Evolutionary conservation across 2,888 invertebrate genomes (phyloP).

Genomic region (Tiliacea citrago): DNA sequence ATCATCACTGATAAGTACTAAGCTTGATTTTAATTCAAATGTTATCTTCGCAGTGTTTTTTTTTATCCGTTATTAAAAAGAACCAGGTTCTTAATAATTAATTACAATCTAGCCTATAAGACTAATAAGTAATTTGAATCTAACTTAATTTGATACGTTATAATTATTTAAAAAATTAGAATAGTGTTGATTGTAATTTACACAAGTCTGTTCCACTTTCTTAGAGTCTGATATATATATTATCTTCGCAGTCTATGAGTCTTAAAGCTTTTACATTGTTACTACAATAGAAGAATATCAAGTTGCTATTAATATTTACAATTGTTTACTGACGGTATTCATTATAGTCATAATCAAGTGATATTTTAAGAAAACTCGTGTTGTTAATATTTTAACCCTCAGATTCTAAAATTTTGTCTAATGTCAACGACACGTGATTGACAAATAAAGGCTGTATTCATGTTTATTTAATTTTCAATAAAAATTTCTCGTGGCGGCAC

Average conservation of each 20-base stretch:
- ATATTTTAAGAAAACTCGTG: too few species aligned
- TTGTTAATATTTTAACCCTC: neutral
- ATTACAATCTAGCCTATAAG: too few species aligned
- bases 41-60: too few species aligned
- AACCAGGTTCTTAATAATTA: too few species aligned
- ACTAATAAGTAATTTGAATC: too few species aligned
- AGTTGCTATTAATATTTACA: neutral
- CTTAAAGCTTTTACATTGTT: neutral
- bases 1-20: neutral
- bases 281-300: neutral
- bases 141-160: too few species aligned
- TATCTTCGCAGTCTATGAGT: neutral
- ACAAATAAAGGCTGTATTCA: neutral
- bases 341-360: neutral
- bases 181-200: too few species aligned
- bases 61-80: too few species aligned
- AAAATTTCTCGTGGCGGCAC: too few species aligned
- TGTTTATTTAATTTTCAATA: neutral
- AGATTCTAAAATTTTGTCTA: neutral
- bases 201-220: too few species aligned
- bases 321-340: neutral
- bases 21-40: neutral
- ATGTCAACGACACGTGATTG: neutral
- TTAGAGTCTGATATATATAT: too few species aligned
- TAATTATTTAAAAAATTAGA: too few species aligned